Evolutionary conservation across 2,888 invertebrate genomes (phyloP).

Genomic region (Caenorhabditis wallacei): DNA sequence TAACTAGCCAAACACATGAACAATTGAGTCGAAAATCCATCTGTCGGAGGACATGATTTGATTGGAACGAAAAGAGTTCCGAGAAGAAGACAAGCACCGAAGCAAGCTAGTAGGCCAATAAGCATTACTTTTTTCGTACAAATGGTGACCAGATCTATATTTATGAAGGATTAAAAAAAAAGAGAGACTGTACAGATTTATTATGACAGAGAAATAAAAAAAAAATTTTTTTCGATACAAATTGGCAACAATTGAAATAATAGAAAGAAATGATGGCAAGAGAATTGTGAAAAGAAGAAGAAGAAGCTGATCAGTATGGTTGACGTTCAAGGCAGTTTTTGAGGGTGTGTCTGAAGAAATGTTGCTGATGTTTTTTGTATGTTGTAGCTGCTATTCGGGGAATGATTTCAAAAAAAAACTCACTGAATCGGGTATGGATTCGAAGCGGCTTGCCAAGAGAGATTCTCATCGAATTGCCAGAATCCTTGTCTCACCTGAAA

Average conservation of each 20-base stretch:
- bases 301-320: constrained; percentile 70
- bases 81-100: constrained; percentile 37
- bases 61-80: constrained; percentile 53
- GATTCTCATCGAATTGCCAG: constrained; percentile 83
- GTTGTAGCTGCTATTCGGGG: constrained; percentile 33
- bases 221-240: constrained; percentile 3
- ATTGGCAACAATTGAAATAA: constrained; percentile 20
- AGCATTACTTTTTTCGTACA: constrained; percentile 21
- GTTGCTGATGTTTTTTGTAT: constrained; percentile 31
- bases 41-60: constrained; percentile 37
- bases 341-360: constrained; percentile 76
- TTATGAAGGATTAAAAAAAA: constrained; percentile 22
- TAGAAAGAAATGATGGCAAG: constrained; percentile 37
- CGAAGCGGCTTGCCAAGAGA: constrained; percentile 82
- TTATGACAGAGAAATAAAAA: constrained; percentile 11
- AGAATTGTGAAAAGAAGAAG: not conserved
- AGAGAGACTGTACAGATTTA: constrained; percentile 31
- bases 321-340: constrained; percentile 80
- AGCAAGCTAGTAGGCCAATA: constrained; percentile 38
- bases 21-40: constrained; percentile 44
- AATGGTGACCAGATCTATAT: not conserved
- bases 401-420: no score
- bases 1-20: constrained; percentile 42
- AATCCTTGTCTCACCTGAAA: constrained; percentile 77
- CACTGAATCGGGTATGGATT: constrained; percentile 83